These are phyloP conservation scores for Dendroctonus ponderosae DNA, from an alignment of 1,140 invertebrate species.

Conservation along the genomic window DNA sequence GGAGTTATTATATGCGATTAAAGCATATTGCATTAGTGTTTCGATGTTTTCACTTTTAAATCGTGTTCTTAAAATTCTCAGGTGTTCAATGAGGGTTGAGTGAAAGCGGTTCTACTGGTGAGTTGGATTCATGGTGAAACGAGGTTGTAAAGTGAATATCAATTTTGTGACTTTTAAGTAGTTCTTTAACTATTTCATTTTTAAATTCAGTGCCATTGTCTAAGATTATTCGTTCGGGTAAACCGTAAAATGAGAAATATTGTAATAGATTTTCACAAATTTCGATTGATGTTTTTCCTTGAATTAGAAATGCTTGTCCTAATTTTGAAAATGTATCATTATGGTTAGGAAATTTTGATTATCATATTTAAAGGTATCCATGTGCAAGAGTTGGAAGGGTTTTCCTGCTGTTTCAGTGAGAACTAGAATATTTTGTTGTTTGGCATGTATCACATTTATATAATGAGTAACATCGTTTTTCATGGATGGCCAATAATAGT, in stretches of 20 bases:
- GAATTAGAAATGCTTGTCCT: constrained; percentile 25
- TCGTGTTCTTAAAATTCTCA: too few relatives aligned
- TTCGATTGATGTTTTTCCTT: constrained; percentile 16
- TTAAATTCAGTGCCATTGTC: constrained; percentile 39
- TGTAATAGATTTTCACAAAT: constrained; percentile 25
- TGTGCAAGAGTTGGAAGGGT: constrained; percentile 34
- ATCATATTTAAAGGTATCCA: constrained; percentile 25
- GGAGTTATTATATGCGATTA: too few relatives aligned
- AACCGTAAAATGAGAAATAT: constrained; percentile 32
- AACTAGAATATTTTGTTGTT: constrained; percentile 10
- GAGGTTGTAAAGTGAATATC: constrained; percentile 39
- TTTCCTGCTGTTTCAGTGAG: constrained; percentile 16
- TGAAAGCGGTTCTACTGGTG: constrained; percentile 11
- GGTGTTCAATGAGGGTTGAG: constrained; percentile 9
- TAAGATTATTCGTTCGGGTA: constrained; percentile 31
- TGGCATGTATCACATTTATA: constrained; percentile 18
- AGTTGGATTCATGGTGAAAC: constrained; percentile 33
- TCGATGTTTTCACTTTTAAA: too few relatives aligned
- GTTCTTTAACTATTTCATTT: constrained; percentile 24
- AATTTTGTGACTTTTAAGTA: constrained; percentile 6
- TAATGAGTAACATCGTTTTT: constrained; percentile 12
- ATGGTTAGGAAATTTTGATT: constrained; percentile 31
- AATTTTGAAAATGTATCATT: constrained; percentile 29
- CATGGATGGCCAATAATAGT: constrained; percentile 14
- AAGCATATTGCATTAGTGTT: too few relatives aligned